Evolutionary conservation across 2,797 vertebrate species (phyloP), one percentile per base, ranked within the genome.

Genomic region (Strix occidentalis): DNA sequence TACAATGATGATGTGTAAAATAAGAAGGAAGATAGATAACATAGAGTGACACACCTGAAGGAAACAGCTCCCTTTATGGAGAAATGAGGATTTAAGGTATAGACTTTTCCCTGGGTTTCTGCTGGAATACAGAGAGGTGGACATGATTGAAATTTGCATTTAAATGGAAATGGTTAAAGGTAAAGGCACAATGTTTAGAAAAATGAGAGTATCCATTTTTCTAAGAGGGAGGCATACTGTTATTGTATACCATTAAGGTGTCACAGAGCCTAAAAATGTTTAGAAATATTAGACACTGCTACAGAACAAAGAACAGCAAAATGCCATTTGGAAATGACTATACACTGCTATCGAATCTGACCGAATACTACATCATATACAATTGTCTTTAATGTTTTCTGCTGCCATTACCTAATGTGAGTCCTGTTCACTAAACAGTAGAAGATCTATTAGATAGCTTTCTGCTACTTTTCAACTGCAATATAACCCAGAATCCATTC

Each of bases 101-200:
- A 97, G 87, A 87, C 93, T 96, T 97, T 97, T 96, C 86, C 31
- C 8, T 18, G 18, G 10, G 60, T 80, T 96, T 92, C n/a, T 48
- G 72, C 77, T 94, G 95, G 90, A 97, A 96, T 94, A 97, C 93
- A 97, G 96, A 97, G 96, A 96, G 94, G 96, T 98, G 97, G 97
- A 97, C 97, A 97, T 97, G 97, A 98, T 98, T 98, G 97, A 98
- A 98, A 98, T 98, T 98, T 98, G 97, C 98, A 98, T 98, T 98
- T 98, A 98, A 98, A 98, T 98, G 95, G 97, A 98, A 98, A 97
- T 96, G 97, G 97, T 97, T 97, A 97, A 97, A 98, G 97, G 97
- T 97, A 98, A 98, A 98, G 97, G 86, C 96, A 96, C 95, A 94
- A 87, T 96, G 97, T 98, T 98, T 98, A 98, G 97, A 98, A 97